Percentiles rank a stretch among this genome's conserved stretches.
Evolutionary conservation across 2,888 invertebrate species (phyloP).

Genomic region (Tiphia femorata): DNA sequence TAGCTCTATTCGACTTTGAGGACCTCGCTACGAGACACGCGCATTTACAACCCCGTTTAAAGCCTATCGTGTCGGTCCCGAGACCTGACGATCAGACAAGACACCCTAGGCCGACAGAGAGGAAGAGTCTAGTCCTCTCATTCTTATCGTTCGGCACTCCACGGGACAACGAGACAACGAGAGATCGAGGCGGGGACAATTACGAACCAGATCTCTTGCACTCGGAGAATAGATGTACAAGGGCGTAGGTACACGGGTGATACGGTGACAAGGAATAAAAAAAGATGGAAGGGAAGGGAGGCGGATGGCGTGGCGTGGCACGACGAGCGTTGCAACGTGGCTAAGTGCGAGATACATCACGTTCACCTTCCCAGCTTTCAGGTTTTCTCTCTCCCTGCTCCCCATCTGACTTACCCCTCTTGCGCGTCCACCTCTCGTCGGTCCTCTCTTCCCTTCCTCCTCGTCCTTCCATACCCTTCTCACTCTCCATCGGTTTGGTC

Average conservation of each 20-base stretch:
- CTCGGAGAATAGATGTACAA: conserved; percentile 40
- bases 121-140: not conserved
- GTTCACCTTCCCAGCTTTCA: conserved; percentile 44
- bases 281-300: too few relatives aligned
- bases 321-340: too few relatives aligned
- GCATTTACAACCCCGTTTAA: too few relatives aligned
- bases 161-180: conserved; percentile 16
- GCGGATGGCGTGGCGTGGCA: conserved; percentile 46
- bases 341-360: conserved; percentile 68
- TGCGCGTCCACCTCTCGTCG: not conserved
- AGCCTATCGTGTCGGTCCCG: too few relatives aligned
- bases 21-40: too few relatives aligned
- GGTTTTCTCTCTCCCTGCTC: conserved; percentile 32
- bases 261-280: conserved; percentile 45
- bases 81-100: too few relatives aligned
- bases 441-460: conserved; percentile 25
- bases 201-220: conserved; percentile 50
- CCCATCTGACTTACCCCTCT: too few relatives aligned
- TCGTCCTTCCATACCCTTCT: conserved; percentile 21
- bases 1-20: too few relatives aligned
- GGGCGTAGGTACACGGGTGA: conserved; percentile 32
- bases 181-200: conserved; percentile 40
- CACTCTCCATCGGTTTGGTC: conserved; percentile 46
- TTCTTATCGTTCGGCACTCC: not conserved
- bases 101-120: not conserved